Evolutionary conservation across 2,888 invertebrate species (phyloP).

Genomic region (Parasteatoda lunata): DNA sequence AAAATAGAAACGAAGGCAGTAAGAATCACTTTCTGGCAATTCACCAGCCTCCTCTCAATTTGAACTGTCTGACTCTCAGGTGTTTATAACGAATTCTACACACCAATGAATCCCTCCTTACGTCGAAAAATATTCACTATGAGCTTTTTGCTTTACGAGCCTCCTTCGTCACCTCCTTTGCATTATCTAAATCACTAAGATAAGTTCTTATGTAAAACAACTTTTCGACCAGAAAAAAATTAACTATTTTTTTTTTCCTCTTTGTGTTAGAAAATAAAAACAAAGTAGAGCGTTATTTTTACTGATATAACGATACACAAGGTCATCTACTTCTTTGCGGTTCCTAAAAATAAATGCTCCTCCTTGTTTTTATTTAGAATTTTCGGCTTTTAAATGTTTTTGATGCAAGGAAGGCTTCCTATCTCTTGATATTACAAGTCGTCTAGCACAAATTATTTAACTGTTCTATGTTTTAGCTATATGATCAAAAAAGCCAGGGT

Average conservation of each 20-base stretch:
- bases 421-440: not conserved
- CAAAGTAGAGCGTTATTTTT: not conserved
- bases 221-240: no score
- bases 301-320: constrained; percentile 1
- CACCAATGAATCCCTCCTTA: not conserved
- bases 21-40: constrained; percentile 32
- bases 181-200: no score
- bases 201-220: no score
- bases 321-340: not conserved
- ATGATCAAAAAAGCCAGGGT: no score
- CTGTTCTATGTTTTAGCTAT: no score
- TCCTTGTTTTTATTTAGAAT: not conserved
- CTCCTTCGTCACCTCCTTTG: no score
- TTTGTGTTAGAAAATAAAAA: no score
- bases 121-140: no score
- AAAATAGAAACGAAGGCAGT: constrained; percentile 44
- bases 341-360: not conserved
- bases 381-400: not conserved
- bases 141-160: no score
- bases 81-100: constrained; percentile 43
- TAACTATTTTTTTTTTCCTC: no score
- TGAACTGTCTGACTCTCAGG: constrained; percentile 58
- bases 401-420: not conserved
- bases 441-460: no score
- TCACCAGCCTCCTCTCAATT: constrained; percentile 13